A percentile compares a stretch with the other conserved stretches of the same genome.
These are phyloP conservation scores for Merops nubicus DNA, from an alignment of 2,113 vertebrate genomes.

Conservation along the genomic window DNA sequence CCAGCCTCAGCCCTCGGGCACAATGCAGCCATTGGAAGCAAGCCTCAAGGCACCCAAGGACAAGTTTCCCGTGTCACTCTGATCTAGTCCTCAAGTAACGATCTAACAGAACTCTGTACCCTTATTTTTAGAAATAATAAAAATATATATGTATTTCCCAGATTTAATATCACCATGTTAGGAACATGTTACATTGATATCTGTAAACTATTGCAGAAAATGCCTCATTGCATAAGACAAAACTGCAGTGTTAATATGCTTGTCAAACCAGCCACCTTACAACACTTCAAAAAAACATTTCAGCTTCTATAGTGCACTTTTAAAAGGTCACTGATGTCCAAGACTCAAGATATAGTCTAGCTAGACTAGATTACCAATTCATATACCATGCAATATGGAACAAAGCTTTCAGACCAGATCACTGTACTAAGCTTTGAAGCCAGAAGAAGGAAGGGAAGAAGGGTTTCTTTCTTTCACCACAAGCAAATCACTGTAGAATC, in stretches of 20 bases:
- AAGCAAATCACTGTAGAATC: neutral
- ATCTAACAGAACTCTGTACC: neutral
- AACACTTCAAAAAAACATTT: neutral
- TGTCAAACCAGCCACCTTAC: neutral
- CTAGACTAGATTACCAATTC: neutral
- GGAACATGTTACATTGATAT: neutral
- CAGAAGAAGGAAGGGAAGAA: neutral
- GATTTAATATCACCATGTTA: neutral
- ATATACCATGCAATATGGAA: neutral
- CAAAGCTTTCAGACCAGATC: neutral
- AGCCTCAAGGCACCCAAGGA: neutral
- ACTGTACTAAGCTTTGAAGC: neutral
- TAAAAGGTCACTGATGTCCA: neutral
- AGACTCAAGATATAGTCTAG: neutral
- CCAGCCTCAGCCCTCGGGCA: neutral
- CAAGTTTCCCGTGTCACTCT: neutral
- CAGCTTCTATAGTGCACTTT: neutral
- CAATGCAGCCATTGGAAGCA: neutral
- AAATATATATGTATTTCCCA: neutral
- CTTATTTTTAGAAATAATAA: neutral
- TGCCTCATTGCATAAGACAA: neutral
- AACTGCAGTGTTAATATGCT: fast-evolving
- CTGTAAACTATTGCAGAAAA: neutral
- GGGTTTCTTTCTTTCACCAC: neutral
- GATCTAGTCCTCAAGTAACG: neutral